Base-by-base conservation (phyloP, 2,888 invertebrate genomes). In the Drosophila macrospina region DNA sequence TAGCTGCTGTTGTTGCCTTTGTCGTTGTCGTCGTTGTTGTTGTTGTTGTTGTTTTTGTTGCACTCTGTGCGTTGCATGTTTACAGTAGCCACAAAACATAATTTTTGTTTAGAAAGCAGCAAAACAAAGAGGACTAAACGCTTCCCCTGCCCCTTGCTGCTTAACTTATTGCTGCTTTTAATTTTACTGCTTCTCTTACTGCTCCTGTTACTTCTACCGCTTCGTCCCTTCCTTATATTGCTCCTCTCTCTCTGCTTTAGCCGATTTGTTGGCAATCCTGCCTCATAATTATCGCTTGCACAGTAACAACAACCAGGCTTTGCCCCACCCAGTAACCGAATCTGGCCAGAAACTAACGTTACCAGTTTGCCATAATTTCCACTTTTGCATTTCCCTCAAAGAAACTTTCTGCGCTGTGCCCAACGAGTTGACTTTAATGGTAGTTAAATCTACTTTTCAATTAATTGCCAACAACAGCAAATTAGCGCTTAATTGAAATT, bases 1-100 rank as follows among this genome's bases (percentile, higher is more conserved):
- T 82, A 73, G 70, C 64, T 65, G 54, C 55, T 20, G 20, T 3
- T 20, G 20, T 3, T 20, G n/a, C 28, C 20, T 56, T 39, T 68
- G 61, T 41, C 61, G 75, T 57, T 71, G 74, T 72, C 71, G 57
- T 56, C 50, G 52, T 32, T 57, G 80, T 48, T 62, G 69, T 73
- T 70, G 74, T 39, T 66, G 60, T 32, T 63, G 64, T 67, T 71
- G 68, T 42, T 61, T 59, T 54, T 56, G 60, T 37, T 64, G 73
- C 57, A 67, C 74, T 78, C 51, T 65, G 70, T 74, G 74, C 71
- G 78, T 72, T 80, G 83, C 83, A 79, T 83, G 83, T 85, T 83
- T 85, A 74, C 85, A 80, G 80, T 79, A 66, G 83, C 83, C 83
- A 84, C 83, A 84, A 80, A 85, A 77, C 85, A 84, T 85, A 84